Evolutionary conservation across 2,888 invertebrate species (phyloP).

Genomic region (Timema cristinae): DNA sequence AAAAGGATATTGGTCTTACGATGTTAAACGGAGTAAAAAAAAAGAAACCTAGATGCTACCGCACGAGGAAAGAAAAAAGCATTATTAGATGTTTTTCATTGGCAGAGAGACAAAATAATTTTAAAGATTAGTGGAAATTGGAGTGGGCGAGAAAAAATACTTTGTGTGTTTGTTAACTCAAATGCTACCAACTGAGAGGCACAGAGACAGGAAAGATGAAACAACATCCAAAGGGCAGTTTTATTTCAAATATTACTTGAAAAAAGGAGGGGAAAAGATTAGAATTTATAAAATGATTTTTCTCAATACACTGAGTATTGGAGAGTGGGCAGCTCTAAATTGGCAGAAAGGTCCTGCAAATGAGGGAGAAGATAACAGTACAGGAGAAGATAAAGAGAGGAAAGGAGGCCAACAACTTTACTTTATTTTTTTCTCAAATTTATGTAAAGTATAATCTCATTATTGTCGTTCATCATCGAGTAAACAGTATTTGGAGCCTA

Average conservation of each 20-base stretch:
- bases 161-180: too few species aligned
- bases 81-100: too few species aligned
- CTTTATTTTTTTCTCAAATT: constrained; percentile 5
- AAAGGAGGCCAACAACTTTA: background rate
- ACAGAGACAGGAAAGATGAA: background rate
- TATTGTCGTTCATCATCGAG: background rate
- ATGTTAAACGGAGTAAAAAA: too few species aligned
- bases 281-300: constrained; percentile 17
- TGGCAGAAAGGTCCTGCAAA: constrained; percentile 14
- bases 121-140: too few species aligned
- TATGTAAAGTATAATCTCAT: constrained; percentile 6
- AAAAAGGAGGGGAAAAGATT: constrained; percentile 6
- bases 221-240: background rate
- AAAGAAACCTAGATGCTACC: too few species aligned
- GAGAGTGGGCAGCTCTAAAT: constrained; percentile 16
- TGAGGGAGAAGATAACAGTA: background rate
- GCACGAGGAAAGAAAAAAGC: too few species aligned
- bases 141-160: too few species aligned
- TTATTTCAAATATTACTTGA: constrained; percentile 15
- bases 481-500: constrained; percentile 8
- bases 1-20: too few species aligned
- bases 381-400: background rate
- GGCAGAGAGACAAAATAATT: too few species aligned
- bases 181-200: too few species aligned
- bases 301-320: constrained; percentile 16